phyloP scores from a whole-genome alignment of 2,797 vertebrate genomes.

The Helicolenus hilgendorfi region DNA sequence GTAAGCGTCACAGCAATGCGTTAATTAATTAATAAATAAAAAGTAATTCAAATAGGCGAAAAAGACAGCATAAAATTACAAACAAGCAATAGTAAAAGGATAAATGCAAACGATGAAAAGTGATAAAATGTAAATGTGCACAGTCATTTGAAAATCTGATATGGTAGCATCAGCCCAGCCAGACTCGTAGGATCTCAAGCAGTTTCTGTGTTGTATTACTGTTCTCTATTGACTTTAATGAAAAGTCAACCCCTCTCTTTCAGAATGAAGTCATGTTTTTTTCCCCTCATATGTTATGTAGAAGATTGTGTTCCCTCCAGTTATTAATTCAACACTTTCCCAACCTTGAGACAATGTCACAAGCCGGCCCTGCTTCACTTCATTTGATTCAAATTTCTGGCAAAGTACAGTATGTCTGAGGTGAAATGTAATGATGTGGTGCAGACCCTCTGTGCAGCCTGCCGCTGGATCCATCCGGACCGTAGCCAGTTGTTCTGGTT shows the following conservation, averaged over 20 bases:
- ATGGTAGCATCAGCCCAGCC: not conserved
- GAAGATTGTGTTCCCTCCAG: not conserved
- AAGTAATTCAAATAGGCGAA: not conserved
- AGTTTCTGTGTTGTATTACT: not conserved
- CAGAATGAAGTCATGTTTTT: not conserved
- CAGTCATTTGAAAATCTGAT: not conserved
- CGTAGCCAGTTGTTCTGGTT: conserved; percentile 99
- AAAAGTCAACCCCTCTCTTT: not conserved
- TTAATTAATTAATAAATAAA: not conserved
- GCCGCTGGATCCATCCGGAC: conserved; percentile 97
- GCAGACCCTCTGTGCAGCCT: conserved; percentile 94
- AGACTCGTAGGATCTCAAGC: not conserved
- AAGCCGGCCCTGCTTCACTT: not conserved
- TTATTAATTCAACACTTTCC: not conserved
- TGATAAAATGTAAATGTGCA: not conserved
- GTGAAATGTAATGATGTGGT: not conserved
- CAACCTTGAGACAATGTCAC: conserved; percentile 11
- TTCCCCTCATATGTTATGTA: not conserved
- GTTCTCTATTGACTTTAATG: conserved; percentile 12
- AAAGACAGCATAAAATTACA: not conserved
- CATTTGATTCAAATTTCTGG: not conserved
- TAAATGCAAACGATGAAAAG: not conserved
- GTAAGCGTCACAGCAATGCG: not conserved
- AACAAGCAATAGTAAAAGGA: not conserved
- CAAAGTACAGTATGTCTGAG: not conserved